phyloP scores from a whole-genome alignment of 2,888 invertebrate genomes.

The Hydropsyche betteni region DNA sequence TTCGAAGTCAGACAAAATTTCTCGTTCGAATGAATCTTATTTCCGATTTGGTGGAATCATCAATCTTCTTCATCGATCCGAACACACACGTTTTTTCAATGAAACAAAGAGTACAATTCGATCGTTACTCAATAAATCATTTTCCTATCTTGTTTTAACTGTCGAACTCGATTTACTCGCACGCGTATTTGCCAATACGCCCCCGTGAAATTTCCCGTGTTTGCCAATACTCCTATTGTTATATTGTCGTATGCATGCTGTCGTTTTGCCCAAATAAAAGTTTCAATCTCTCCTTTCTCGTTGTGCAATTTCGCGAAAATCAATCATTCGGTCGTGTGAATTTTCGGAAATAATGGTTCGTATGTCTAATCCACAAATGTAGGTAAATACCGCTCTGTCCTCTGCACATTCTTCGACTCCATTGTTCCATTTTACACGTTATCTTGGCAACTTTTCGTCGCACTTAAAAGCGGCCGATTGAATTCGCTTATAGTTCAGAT shows the following conservation, averaged over 20 bases:
- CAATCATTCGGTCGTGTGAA: conserved; percentile 18
- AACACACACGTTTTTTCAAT: no score
- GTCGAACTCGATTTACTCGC: not conserved
- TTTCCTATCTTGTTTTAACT: conserved; percentile 9
- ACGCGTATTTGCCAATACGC: conserved; percentile 22
- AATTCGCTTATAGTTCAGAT: not conserved
- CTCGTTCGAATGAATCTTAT: no score
- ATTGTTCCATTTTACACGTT: conserved; percentile 1
- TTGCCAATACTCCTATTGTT: conserved; percentile 9
- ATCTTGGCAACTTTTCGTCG: not conserved
- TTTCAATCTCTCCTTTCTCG: conserved; percentile 9
- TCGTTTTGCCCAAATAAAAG: conserved; percentile 16
- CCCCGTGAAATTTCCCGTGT: conserved; percentile 13
- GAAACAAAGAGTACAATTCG: not conserved
- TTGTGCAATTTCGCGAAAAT: conserved; percentile 1
- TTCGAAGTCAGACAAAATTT: no score
- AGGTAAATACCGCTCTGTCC: not conserved
- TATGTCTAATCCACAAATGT: not conserved
- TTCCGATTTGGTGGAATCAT: no score
- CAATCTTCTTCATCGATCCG: no score
- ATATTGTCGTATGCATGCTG: not conserved
- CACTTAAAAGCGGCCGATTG: not conserved
- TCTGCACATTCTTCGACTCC: not conserved
- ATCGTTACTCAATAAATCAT: conserved; percentile 1
- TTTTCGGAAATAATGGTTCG: not conserved